phyloP scores from a whole-genome alignment of 1,140 invertebrate genomes.

The Aporrectodea caliginosa region DNA sequence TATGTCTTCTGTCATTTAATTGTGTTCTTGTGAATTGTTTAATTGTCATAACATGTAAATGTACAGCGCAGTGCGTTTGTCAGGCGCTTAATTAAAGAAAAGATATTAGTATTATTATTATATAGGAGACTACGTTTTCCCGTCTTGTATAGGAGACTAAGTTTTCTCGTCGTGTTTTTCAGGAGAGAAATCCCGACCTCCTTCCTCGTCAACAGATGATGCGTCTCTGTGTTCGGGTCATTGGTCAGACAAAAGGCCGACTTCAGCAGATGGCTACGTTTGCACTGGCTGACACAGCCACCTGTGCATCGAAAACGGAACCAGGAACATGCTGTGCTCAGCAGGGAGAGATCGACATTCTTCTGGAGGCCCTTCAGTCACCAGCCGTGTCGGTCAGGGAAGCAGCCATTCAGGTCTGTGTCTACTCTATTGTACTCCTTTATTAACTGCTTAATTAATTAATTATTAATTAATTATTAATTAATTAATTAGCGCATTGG shows the following conservation, averaged over 20 bases:
- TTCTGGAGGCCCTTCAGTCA: constrained; percentile 74
- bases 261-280: constrained; percentile 72
- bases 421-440: constrained; percentile 15
- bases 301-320: constrained; percentile 64
- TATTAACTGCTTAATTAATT: too few relatives aligned
- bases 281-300: constrained; percentile 72
- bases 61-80: too few relatives aligned
- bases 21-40: too few relatives aligned
- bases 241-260: constrained; percentile 65
- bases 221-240: constrained; percentile 72
- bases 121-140: too few relatives aligned
- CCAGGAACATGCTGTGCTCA: constrained; percentile 62
- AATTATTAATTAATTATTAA: too few relatives aligned
- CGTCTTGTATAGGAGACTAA: too few relatives aligned
- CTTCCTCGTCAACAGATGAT: constrained; percentile 79
- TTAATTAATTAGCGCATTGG: too few relatives aligned
- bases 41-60: too few relatives aligned
- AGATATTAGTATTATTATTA: too few relatives aligned
- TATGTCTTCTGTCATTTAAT: too few relatives aligned
- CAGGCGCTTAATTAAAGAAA: too few relatives aligned
- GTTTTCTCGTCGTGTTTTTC: constrained; percentile 16
- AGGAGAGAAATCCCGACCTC: constrained; percentile 64
- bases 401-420: constrained; percentile 65
- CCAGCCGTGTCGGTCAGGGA: constrained; percentile 70
- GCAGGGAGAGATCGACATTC: constrained; percentile 68